Evolutionary conservation across 2,113 vertebrate genomes (phyloP).

Genomic region (Pycnonotus jocosus): DNA sequence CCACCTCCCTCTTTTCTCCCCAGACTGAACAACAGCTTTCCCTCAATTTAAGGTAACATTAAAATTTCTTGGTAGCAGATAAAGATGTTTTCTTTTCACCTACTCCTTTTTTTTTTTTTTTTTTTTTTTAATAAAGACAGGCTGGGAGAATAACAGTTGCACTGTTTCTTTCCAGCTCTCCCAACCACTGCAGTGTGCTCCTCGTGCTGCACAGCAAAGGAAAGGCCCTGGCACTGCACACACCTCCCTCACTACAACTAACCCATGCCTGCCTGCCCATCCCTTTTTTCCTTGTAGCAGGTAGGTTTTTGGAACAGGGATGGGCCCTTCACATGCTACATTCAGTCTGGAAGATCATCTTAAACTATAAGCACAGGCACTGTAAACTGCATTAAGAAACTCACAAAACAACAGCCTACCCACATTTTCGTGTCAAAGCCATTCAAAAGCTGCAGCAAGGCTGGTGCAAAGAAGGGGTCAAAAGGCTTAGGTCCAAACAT

Average conservation of each 20-base stretch:
- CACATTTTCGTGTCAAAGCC: not conserved
- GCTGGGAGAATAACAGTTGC: not conserved
- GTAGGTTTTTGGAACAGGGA: not conserved
- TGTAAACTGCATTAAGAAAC: not conserved
- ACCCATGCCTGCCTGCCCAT: not conserved
- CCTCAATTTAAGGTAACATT: not conserved
- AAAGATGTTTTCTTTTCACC: not conserved
- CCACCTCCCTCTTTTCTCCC: not conserved
- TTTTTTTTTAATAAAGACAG: not conserved
- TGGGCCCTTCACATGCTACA: not conserved
- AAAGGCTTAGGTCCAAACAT: not conserved
- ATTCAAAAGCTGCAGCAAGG: not conserved
- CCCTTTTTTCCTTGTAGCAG: not conserved
- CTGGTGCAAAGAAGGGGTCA: not conserved
- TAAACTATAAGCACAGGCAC: not conserved
- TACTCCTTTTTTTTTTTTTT: no score
- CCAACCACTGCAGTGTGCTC: not conserved
- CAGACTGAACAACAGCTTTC: not conserved
- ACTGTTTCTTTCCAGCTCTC: not conserved
- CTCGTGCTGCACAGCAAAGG: rapidly evolving
- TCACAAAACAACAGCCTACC: not conserved
- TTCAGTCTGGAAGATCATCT: not conserved
- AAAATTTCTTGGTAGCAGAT: not conserved
- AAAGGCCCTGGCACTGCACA: not conserved
- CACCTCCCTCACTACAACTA: not conserved